Base-by-base conservation (phyloP, 1,140 invertebrate genomes). In the Solen grandis region DNA sequence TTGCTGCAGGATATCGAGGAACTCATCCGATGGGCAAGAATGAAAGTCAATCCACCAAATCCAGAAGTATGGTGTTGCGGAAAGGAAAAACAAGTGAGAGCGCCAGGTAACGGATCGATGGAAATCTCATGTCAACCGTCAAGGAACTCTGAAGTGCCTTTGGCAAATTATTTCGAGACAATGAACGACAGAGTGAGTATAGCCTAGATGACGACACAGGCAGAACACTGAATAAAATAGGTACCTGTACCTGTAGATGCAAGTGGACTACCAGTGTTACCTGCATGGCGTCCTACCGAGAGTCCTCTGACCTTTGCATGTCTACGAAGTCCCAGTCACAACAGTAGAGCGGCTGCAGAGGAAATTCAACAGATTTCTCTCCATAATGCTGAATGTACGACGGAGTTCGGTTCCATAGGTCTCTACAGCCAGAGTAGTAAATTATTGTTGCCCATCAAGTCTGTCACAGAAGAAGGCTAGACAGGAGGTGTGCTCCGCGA, bases 1-100 rank as follows among this genome's bases (percentile, higher is more conserved):
- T 70, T 50, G 38, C 33, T 82, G 19, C 16, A 72, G 27, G 57
- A 77, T 27, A 52, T 59, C 19, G 52, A 59, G 13, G 66, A 70
- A 13, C 38, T 70, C 5, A 65, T 78, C 8, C 27, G 16, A n/a
- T 55, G 36, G 65, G 55, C 52, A 2, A 72, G 78, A 22, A 81
- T 74, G 62, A 74, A 65, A n/a, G 54, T 74, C 27, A 81, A 81
- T 10, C 60, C 41, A 22, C 29, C 5, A 77, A 77, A 52, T 81
- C 70, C 2, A 60, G 52, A 35, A 57, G 69, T 46, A 2, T 59
- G 16, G 52, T 59, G 13, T 29, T 72, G 29, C 63, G 46, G 78
- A 81, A 74, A 38, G 78, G 60, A 46, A 55, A 33, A 36, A 31
- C 75, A 16, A 25, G 33, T 16, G 65, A 69, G 29, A 69, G 33